phyloP scores from a whole-genome alignment of 2,797 vertebrate species.

The Dromococcyx pavoninus region DNA sequence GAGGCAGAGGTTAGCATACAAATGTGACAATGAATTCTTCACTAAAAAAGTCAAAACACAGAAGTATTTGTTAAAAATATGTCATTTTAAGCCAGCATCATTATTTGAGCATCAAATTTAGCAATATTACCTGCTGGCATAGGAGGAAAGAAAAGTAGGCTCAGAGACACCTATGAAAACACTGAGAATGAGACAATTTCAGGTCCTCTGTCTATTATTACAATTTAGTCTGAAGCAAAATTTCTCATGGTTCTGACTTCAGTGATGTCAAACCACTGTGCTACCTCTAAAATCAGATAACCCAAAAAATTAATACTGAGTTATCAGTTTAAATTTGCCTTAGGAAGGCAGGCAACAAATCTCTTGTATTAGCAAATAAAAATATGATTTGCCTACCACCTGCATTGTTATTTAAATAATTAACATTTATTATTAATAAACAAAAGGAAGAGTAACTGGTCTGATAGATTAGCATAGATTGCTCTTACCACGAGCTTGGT shows the following conservation, averaged over 20 bases:
- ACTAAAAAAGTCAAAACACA: not conserved
- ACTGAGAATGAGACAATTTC: not conserved
- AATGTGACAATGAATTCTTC: constrained; percentile 11
- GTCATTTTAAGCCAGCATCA: not conserved
- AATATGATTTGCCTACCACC: not conserved
- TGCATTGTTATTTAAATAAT: not conserved
- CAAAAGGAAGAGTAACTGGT: not conserved
- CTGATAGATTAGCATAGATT: not conserved
- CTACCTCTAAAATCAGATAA: not conserved
- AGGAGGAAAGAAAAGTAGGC: not conserved
- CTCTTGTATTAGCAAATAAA: not conserved
- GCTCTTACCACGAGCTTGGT: not conserved
- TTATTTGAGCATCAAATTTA: not conserved
- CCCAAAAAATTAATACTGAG: not conserved
- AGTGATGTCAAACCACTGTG: not conserved
- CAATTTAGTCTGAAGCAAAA: not conserved
- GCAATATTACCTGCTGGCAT: not conserved
- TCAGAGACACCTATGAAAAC: not conserved
- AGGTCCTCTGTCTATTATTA: not conserved
- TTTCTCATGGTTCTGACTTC: not conserved
- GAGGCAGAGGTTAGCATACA: not conserved
- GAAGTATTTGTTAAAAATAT: not conserved
- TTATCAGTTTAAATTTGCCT: not conserved
- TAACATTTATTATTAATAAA: not conserved
- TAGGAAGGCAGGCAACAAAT: not conserved